Evolutionary conservation across 1,140 invertebrate genomes (phyloP).

Genomic region (Pygmarrhopalites habei): DNA sequence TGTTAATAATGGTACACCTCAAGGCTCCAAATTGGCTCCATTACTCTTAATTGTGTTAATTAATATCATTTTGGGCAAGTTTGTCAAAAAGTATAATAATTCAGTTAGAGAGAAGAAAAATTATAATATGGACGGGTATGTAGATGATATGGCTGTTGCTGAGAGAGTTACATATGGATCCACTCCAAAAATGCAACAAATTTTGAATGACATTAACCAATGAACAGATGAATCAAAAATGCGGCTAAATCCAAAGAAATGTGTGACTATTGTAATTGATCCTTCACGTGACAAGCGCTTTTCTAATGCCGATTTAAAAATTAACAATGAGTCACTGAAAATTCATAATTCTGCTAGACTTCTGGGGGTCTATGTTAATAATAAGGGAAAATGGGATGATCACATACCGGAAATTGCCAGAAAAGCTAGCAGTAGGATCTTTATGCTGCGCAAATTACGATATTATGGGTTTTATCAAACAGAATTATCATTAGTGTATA

Average conservation of each 20-base stretch:
- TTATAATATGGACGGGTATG: not conserved
- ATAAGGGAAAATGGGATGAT: too few relatives aligned
- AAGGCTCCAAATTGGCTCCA: not conserved
- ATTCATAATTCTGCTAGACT: too few relatives aligned
- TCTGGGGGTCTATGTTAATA: too few relatives aligned
- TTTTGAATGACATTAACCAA: not conserved
- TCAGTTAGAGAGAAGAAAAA: not conserved
- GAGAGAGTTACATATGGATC: not conserved
- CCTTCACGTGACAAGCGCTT: too few relatives aligned
- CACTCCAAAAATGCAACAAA: not conserved
- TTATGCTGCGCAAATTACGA: too few relatives aligned
- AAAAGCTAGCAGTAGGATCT: too few relatives aligned
- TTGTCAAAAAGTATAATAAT: not conserved
- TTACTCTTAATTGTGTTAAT: not conserved
- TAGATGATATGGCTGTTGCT: not conserved
- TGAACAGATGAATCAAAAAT: not conserved
- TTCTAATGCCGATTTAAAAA: too few relatives aligned
- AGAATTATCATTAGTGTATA: too few relatives aligned
- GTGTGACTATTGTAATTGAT: too few relatives aligned
- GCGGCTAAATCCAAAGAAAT: not conserved
- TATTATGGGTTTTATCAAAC: too few relatives aligned
- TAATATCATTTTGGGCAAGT: not conserved
- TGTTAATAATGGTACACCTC: not conserved
- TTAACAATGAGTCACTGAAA: too few relatives aligned
- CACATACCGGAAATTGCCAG: too few relatives aligned